Evolutionary conservation across 2,797 vertebrate genomes (phyloP).

Genomic region (Lacerta viridis): DNA sequence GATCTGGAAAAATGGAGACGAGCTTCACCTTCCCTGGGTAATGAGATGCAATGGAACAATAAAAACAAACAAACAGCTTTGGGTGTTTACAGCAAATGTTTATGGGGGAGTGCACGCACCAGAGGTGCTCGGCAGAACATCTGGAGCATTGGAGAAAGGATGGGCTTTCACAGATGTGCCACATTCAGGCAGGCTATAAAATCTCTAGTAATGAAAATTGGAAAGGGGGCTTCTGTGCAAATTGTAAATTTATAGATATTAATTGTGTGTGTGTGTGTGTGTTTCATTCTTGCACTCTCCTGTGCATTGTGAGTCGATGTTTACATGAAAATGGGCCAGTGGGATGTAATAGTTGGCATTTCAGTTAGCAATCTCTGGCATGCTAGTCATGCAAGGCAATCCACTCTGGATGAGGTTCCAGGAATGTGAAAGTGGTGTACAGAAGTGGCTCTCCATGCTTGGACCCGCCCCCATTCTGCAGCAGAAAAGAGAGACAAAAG

Average conservation of each 20-base stretch:
- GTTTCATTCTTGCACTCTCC: background rate
- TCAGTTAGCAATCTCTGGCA: background rate
- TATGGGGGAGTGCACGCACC: slow-evolving; percentile 74
- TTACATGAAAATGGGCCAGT: background rate
- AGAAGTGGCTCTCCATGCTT: background rate
- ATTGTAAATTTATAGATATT: slow-evolving; percentile 59
- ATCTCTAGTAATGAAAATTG: slow-evolving; percentile 76
- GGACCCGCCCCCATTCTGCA: too few relatives aligned
- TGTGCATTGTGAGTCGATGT: background rate
- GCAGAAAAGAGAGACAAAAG: too few relatives aligned
- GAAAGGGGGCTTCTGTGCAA: slow-evolving; percentile 70
- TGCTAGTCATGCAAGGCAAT: background rate
- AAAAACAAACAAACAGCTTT: slow-evolving; percentile 85
- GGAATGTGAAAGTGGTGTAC: background rate
- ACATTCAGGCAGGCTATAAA: slow-evolving; percentile 81
- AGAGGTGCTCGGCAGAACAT: slow-evolving; percentile 83
- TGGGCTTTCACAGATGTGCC: slow-evolving; percentile 83
- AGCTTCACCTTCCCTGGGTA: slow-evolving; percentile 83
- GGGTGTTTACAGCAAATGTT: slow-evolving; percentile 84
- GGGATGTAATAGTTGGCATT: background rate
- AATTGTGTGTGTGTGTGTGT: background rate
- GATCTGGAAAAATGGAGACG: slow-evolving; percentile 76
- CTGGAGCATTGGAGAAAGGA: slow-evolving; percentile 81
- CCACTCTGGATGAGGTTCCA: background rate
- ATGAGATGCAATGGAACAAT: slow-evolving; percentile 83